phyloP scores from a whole-genome alignment of 2,113 vertebrate species.

The Suricata suricatta region DNA sequence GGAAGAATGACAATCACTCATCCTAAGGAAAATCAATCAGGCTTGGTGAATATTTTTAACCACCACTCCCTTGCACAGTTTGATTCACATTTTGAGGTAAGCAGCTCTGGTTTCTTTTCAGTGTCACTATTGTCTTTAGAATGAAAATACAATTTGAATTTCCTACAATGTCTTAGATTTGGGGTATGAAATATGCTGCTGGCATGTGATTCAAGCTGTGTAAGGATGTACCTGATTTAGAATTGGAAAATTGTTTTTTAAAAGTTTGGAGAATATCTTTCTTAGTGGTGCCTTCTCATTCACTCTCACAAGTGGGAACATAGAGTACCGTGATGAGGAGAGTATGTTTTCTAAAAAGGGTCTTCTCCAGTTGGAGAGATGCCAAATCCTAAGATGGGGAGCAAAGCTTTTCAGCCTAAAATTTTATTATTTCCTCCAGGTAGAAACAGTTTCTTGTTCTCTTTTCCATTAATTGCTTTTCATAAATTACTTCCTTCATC shows the following conservation, averaged over 20 bases:
- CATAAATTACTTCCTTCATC: neutral
- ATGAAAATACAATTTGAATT: neutral
- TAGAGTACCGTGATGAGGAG: neutral
- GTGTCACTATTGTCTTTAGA: neutral
- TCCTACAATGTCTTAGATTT: neutral
- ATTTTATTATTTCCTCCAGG: neutral
- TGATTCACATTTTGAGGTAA: constrained; percentile 27
- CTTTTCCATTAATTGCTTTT: neutral
- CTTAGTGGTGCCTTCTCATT: neutral
- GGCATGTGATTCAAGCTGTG: neutral
- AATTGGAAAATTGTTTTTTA: neutral
- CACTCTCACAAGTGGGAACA: neutral
- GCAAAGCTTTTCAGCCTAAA: neutral
- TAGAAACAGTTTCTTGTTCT: neutral
- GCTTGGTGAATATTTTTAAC: neutral
- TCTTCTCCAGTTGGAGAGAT: neutral
- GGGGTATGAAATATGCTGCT: neutral
- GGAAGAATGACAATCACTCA: constrained; percentile 2
- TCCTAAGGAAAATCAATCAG: constrained; percentile 49
- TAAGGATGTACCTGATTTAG: neutral
- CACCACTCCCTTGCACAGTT: neutral
- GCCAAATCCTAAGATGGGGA: neutral
- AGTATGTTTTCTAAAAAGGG: neutral
- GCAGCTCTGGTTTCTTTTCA: constrained; percentile 1
- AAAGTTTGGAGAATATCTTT: neutral